Evolutionary conservation across 2,888 invertebrate species (phyloP), one percentile per base, ranked within the genome.

Genomic region (Dromius quadrimaculatus): DNA sequence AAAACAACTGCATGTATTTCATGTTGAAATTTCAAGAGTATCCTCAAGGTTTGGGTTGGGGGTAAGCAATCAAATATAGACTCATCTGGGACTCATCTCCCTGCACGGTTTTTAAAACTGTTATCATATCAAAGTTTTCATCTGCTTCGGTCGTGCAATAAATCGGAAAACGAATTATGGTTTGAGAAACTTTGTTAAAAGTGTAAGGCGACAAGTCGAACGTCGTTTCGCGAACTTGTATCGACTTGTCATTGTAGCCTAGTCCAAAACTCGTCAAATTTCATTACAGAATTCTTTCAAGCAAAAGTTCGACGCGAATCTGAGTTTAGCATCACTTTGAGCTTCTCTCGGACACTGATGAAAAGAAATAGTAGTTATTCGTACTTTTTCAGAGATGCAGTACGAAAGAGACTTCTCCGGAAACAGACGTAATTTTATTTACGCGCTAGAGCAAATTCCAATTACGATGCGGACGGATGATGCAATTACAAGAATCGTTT

Each of bases 101-200:
- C 43, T 28, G 68, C 45, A 43, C 59, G 59, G n/a, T 68, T 68
- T 59, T 59, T 68, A 59, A 68, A 68, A 68, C 68, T 68, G 68
- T 68, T 68, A 68, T 68, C 68, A 68, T 68, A 68, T 68, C 68
- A 59, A 68, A 68, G 59, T 68, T 68, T 68, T 59, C 45, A 68
- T 68, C 68, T 68, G 68, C 68, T 59, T 54, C 59, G 32, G 59
- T 38, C 43, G 43, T 41, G 68, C 68, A 68, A 68, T 68, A 68
- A 68, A 68, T 68, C 68, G 68, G 68, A 59, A 68, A 68, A 68
- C 68, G 68, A 68, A 68, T 68, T 68, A 68, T 59, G 68, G 68
- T 68, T 68, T 45, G 59, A 22, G 68, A 68, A 68, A 68, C 68
- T 68, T 68, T 68, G 68, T 68, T 68, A 68, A 68, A 68, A 68